Evolutionary conservation across 2,888 invertebrate genomes (phyloP).

Genomic region (Dione juno): DNA sequence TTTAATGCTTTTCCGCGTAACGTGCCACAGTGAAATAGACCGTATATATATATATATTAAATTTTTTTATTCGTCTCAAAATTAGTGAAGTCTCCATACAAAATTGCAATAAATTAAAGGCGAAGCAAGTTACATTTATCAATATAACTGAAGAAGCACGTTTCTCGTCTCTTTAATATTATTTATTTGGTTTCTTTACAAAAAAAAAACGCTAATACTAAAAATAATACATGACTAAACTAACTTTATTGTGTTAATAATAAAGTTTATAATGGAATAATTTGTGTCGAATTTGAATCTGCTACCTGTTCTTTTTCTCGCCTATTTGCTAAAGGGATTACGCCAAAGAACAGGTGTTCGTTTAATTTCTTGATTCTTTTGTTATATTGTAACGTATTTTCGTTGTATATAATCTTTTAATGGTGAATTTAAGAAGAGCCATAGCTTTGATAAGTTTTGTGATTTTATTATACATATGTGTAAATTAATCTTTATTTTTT

Average conservation of each 20-base stretch:
- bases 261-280: slow-evolving; percentile 19
- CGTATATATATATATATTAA: too few species aligned
- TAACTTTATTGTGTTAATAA: background rate
- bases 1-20: background rate
- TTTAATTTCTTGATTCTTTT: slow-evolving; percentile 14
- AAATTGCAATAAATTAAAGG: background rate
- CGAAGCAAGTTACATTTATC: background rate
- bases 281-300: background rate
- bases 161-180: slow-evolving; percentile 2
- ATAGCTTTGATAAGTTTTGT: background rate
- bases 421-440: background rate
- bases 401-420: background rate
- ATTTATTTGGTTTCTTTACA: slow-evolving; percentile 27
- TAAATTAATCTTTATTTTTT: too few species aligned
- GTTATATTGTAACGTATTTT: slow-evolving; percentile 5
- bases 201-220: slow-evolving; percentile 6
- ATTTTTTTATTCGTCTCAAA: too few species aligned
- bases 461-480: background rate
- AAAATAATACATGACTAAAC: background rate
- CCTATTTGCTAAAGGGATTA: slow-evolving; percentile 29
- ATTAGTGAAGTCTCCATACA: background rate
- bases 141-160: background rate
- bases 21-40: too few species aligned
- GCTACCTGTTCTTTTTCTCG: slow-evolving; percentile 25
- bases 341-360: slow-evolving; percentile 32